Evolutionary conservation across 1,140 invertebrate species (phyloP).

Genomic region (Chrysomallon squamiferum): DNA sequence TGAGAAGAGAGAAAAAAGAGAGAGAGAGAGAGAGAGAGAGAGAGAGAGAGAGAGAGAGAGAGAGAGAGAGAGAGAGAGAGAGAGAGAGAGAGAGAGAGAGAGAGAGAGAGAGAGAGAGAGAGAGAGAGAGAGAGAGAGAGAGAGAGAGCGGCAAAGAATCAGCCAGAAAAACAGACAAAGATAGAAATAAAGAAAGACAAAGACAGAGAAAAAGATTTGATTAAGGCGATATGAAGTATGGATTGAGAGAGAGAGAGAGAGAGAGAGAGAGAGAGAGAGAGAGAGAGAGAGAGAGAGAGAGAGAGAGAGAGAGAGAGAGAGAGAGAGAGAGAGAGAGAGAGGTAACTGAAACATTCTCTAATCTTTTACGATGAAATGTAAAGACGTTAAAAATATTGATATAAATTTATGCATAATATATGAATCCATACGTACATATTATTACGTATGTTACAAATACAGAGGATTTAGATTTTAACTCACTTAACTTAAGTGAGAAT

Average conservation of each 20-base stretch:
- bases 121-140: slow-evolving; percentile 1
- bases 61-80: slow-evolving; percentile 17
- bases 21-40: slow-evolving; percentile 19
- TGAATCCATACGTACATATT: too few relatives aligned
- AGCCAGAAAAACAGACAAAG: slow-evolving; percentile 3
- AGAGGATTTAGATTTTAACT: too few relatives aligned
- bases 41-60: slow-evolving; percentile 20
- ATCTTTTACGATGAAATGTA: too few relatives aligned
- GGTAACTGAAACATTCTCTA: neutral
- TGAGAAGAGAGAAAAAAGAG: slow-evolving; percentile 1
- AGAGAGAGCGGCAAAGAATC: neutral
- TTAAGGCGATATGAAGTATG: too few relatives aligned
- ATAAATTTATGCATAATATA: too few relatives aligned
- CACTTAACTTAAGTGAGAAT: too few relatives aligned
- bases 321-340: neutral
- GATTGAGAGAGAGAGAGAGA: neutral
- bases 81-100: neutral
- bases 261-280: slow-evolving; percentile 7
- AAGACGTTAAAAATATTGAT: too few relatives aligned
- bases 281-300: slow-evolving; percentile 7
- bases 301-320: neutral
- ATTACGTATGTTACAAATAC: too few relatives aligned
- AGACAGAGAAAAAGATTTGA: neutral
- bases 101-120: neutral
- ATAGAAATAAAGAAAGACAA: neutral